phyloP scores from a whole-genome alignment of 2,797 vertebrate genomes.

The Euphonia xanthogaster region DNA sequence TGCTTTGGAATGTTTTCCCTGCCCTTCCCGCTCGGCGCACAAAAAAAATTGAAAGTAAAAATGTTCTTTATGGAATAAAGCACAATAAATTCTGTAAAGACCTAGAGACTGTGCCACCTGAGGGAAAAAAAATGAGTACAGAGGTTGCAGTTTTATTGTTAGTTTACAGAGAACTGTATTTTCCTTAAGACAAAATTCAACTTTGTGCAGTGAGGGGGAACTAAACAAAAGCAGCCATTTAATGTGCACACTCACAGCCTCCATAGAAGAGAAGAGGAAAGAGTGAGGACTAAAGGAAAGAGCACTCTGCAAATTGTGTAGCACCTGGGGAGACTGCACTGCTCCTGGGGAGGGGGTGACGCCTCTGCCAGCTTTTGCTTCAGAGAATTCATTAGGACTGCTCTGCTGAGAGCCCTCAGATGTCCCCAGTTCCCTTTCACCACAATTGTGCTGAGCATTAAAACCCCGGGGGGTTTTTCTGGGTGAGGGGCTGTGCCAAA shows the following conservation, averaged over 20 bases:
- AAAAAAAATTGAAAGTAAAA: not conserved
- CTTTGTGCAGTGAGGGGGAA: not conserved
- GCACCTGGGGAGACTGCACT: accelerated
- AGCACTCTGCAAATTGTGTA: accelerated
- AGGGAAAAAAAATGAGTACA: not conserved
- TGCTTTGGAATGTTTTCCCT: not conserved
- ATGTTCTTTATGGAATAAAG: not conserved
- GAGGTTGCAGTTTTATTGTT: not conserved
- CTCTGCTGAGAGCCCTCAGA: not conserved
- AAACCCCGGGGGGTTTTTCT: not conserved
- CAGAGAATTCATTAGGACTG: not conserved
- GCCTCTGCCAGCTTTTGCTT: not conserved
- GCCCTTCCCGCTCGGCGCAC: accelerated
- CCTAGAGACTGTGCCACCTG: not conserved
- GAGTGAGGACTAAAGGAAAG: not conserved
- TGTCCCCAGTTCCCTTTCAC: accelerated
- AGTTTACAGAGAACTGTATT: not conserved
- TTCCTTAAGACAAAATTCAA: not conserved
- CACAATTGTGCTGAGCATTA: accelerated
- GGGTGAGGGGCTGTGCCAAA: not conserved
- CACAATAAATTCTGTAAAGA: not conserved
- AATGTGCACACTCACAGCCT: not conserved
- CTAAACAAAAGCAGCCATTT: not conserved
- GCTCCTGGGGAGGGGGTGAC: accelerated
- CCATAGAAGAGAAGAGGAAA: not conserved